Base-by-base conservation (phyloP, 2,888 invertebrate species). In the Sarcophaga rosellei region DNA sequence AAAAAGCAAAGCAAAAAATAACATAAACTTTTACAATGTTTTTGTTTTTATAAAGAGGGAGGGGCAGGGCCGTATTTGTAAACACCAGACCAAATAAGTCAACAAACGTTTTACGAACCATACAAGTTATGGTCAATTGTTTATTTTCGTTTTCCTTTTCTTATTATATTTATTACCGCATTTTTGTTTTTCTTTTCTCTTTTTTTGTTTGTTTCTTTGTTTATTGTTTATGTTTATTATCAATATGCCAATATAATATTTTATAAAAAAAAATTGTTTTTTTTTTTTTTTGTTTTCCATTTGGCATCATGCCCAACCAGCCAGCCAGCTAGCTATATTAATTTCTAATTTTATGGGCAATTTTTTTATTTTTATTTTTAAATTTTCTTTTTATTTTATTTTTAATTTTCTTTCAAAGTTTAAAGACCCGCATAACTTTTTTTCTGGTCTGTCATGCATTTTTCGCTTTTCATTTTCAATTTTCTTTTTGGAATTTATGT, bases 231-330 rank as follows among this genome's bases (percentile, higher is more conserved):
- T 35, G 35, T 35, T 35, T 35, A 35, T 5, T 57, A 15, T 17
- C 57, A 17, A 57, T 57, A 57, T 17, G 57, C 17, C n/a, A 57
- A 57, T 57, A 57, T 57, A 57, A 17, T 57, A 17, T n/a, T 57
- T 15, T 17, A 47, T 61, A 47, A 62, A 69, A 20, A 65, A 44
- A 25, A 5, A 61, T n/a, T n/a, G n/a, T n/a, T n/a, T n/a, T 11
- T 15, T 35, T 10, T 20, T 45, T 76, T 70, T 70, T 57, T 35
- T 10, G 20, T 61, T 76, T 70, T 70, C 63, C 45, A 23, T 81
- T 83, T 86, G 82, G 83, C 86, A 80, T 65, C 53, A 25, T 74
- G 77, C 78, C 85, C 74, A 85, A 25, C 35, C 4, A 35, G 35
- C 35, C 35, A 35, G 35, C 8, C 4, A 35, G 35, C 35, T 6